phyloP scores from a whole-genome alignment of 2,797 vertebrate species.

The Arremon brunneinucha region DNA sequence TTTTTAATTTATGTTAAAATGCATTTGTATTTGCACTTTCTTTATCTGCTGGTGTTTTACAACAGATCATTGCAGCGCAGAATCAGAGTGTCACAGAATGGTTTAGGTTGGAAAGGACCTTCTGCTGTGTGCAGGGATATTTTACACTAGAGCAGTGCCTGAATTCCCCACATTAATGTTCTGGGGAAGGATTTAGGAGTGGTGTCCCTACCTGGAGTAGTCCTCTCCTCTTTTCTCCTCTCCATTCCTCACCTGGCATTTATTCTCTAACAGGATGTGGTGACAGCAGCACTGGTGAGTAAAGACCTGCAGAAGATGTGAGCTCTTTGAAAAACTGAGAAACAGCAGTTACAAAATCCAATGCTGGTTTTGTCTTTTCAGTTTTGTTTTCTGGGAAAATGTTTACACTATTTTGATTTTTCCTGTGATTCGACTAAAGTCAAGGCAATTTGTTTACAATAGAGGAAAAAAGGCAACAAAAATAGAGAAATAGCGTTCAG shows the following conservation, averaged over 20 bases:
- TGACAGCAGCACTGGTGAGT: neutral
- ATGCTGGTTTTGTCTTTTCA: fast-evolving
- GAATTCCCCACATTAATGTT: neutral
- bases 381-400: neutral
- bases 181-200: neutral
- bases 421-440: neutral
- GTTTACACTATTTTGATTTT: fast-evolving
- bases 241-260: neutral
- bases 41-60: neutral
- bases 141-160: neutral
- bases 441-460: neutral
- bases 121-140: neutral
- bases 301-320: neutral
- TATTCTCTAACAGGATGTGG: fast-evolving
- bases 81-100: neutral
- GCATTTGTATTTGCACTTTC: neutral
- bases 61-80: neutral
- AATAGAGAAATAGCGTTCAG: neutral
- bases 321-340: neutral
- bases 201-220: no score
- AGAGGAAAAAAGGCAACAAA: neutral
- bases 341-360: neutral
- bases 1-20: neutral
- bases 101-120: neutral
- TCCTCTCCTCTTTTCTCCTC: no score